Evolutionary conservation across 2,797 vertebrate genomes (phyloP).

Genomic region (Apogon talboti): DNA sequence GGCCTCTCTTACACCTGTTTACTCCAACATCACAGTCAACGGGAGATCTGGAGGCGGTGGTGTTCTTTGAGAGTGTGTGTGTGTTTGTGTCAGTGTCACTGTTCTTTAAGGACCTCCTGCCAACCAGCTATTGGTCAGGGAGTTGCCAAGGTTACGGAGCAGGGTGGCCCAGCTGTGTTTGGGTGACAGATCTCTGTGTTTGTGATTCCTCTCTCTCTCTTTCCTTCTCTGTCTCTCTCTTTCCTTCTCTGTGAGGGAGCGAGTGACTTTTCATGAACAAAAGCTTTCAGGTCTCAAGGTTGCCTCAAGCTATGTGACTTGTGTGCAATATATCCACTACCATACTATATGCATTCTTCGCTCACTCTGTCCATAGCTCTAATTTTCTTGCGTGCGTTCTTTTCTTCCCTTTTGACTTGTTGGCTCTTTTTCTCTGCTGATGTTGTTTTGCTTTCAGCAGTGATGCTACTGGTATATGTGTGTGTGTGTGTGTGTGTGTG

Average conservation of each 20-base stretch:
- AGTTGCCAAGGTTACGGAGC: constrained; percentile 76
- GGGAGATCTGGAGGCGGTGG: constrained; percentile 38
- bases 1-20: constrained; percentile 46
- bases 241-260: constrained; percentile 15
- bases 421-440: constrained; percentile 27
- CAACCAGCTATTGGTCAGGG: constrained; percentile 67
- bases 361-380: constrained; percentile 16
- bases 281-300: constrained; percentile 49
- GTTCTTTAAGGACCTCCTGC: constrained; percentile 61
- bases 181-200: constrained; percentile 55
- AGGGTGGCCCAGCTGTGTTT: constrained; percentile 62
- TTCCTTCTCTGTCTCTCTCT: constrained; percentile 12
- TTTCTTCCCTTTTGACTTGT: constrained; percentile 1
- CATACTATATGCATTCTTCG: constrained; percentile 17
- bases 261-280: constrained; percentile 48
- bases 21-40: constrained; percentile 42
- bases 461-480: constrained; percentile 15
- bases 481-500: too few relatives aligned
- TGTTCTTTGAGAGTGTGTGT: constrained; percentile 5
- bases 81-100: constrained; percentile 51
- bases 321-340: constrained; percentile 15
- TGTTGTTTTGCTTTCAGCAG: constrained; percentile 8
- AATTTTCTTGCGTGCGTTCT: constrained; percentile 10
- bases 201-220: constrained; percentile 38
- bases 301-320: constrained; percentile 41